phyloP scores from a whole-genome alignment of 2,113 vertebrate species.

The Noturus placidus region DNA sequence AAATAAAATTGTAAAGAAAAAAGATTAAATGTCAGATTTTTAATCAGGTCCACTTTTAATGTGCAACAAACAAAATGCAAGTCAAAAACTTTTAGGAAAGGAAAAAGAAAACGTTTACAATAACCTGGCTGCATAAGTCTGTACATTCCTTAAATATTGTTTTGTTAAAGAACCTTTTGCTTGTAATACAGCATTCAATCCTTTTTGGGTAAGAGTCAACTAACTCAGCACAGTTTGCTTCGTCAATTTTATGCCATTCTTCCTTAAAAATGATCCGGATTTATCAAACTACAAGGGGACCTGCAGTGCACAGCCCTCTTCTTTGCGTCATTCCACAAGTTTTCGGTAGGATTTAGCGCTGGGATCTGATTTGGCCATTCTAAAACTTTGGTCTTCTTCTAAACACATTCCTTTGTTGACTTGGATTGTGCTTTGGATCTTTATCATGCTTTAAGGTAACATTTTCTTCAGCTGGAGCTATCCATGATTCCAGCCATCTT shows the following conservation, averaged over 20 bases:
- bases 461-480: neutral
- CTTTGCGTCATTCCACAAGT: neutral
- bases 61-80: neutral
- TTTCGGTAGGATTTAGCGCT: neutral
- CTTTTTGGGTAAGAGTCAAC: neutral
- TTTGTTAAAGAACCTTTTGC: neutral
- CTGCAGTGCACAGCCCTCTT: neutral
- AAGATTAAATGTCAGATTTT: neutral
- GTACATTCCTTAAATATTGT: neutral
- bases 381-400: neutral
- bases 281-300: neutral
- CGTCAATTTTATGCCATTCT: neutral
- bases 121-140: neutral
- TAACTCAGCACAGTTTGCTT: neutral
- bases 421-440: neutral
- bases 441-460: neutral
- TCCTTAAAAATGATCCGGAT: neutral
- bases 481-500: neutral
- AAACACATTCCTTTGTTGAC: neutral
- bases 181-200: neutral
- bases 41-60: neutral
- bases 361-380: neutral
- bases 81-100: neutral
- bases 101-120: too few relatives aligned
- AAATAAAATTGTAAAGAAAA: neutral